Base-by-base conservation (phyloP, 2,113 vertebrate species). In the Apodemus speciosus region DNA sequence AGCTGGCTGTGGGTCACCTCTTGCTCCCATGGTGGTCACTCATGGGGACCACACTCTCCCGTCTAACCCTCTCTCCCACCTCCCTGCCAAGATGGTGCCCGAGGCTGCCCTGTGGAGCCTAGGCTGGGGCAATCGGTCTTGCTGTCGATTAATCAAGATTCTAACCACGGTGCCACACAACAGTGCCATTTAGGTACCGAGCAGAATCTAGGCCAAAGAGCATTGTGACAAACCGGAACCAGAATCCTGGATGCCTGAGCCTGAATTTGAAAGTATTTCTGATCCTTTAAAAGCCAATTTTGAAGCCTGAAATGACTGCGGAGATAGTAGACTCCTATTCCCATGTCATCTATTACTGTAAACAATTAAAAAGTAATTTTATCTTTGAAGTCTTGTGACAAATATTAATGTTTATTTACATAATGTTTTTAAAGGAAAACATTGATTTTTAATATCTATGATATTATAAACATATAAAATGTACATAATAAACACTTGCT, bases 351-450 rank as follows among this genome's bases (percentile, higher is more conserved):
- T 69, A 68, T 93, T 93, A 85, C 16, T 84, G 91, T 80, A 85
- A 91, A 95, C 93, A 96, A 96, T 95, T 97, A 97, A 97, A 96
- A 95, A 87, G 84, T 93, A 94, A 96, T 97, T 96, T 97, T 94
- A 64, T 32, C 71, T 95, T 92, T 95, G 89, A 56, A 94, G 89
- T 30, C 89, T 92, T 88, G 23, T 83, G 85, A 96, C 89, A 89
- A 86, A 94, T 92, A 96, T 94, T 91, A 85, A 93, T 94, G 94
- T 72, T 95, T 94, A 91, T 88, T 96, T 94, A 95, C 3, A 83
- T 77, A 88, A 58, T 96, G 94, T 92, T 96, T 97, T 95, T 51
- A 89, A 91, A 79, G 60, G 71, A 76, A 91, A 97, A 96, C 89
- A 93, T 95, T 96, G 96, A 94, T 96, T 97, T 96, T 94, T 93